Base-by-base conservation (phyloP, 2,797 vertebrate genomes). In the Microhierax caerulescens region DNA sequence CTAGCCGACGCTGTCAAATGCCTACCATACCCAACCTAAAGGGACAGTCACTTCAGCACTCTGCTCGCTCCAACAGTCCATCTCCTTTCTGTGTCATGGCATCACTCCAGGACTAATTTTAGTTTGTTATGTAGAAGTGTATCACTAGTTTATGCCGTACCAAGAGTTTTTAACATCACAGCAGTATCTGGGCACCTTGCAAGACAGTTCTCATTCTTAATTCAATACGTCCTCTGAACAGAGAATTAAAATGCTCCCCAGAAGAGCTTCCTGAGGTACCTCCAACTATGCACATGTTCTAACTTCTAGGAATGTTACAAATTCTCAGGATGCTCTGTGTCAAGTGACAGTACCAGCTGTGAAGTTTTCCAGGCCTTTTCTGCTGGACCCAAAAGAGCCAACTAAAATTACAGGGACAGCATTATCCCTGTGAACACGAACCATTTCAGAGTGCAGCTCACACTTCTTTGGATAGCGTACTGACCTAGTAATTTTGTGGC, bases 341-440 rank as follows among this genome's bases (percentile, higher is more conserved):
- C 54, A 86, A 90, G 17, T 59, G 37, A 45, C 45, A 73, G 24
- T 61, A 74, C 47, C 47, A 84, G 34, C 83, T 84, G 79, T 36
- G 37, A 90, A 57, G 48, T 57, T 80, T 95, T 88, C 72, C 61
- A 90, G 24, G 53, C 32, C 34, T 72, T 32, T 80, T 54, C 82
- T 64, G 32, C 21, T 48, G 36, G 45, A 83, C 75, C 61, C 59
- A 59, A 34, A 81, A 50, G 21, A 36, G 43, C 41, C 63, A 91
- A 76, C n/a, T 63, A 56, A 72, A 92, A 75, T 54, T 63, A 73
- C 63, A 80, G 36, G 20, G 47, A 57, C 23, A 63, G 25, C 14
- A 30, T 30, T 47, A 75, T 11, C 43, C 37, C 43, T 3, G 3
- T 8, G 14, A 70, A 82, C 61, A 65, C 16, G 9, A 41, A 48